Evolutionary conservation across 2,888 invertebrate species (phyloP).

Genomic region (Nectonema munidae): DNA sequence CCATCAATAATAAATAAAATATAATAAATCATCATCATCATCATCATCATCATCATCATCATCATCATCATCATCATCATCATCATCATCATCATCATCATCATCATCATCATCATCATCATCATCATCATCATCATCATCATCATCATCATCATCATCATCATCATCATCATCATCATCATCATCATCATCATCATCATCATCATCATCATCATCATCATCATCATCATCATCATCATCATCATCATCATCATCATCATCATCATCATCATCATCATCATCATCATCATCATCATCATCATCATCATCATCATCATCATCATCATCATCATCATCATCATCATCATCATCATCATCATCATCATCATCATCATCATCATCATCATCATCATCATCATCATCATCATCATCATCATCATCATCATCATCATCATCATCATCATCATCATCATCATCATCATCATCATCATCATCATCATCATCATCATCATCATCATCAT

Average conservation of each 20-base stretch:
- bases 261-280: constrained; percentile 17
- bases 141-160: constrained; percentile 15
- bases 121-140: constrained; percentile 17
- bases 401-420: constrained; percentile 14
- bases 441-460: constrained; percentile 15
- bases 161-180: constrained; percentile 5
- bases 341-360: constrained; percentile 16
- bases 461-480: constrained; percentile 15
- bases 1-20: too few relatives aligned
- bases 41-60: constrained; percentile 15
- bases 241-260: constrained; percentile 16
- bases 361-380: constrained; percentile 15
- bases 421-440: constrained; percentile 16
- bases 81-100: constrained; percentile 16
- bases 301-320: constrained; percentile 16
- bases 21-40: too few relatives aligned
- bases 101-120: constrained; percentile 16
- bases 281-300: constrained; percentile 16
- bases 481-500: constrained; percentile 17
- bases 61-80: constrained; percentile 16
- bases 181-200: constrained; percentile 15
- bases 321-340: constrained; percentile 16
- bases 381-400: constrained; percentile 16
- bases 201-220: constrained; percentile 16
- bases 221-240: constrained; percentile 15